Evolutionary conservation across 2,113 vertebrate genomes (phyloP).

Genomic region (Embiotoca jacksoni): DNA sequence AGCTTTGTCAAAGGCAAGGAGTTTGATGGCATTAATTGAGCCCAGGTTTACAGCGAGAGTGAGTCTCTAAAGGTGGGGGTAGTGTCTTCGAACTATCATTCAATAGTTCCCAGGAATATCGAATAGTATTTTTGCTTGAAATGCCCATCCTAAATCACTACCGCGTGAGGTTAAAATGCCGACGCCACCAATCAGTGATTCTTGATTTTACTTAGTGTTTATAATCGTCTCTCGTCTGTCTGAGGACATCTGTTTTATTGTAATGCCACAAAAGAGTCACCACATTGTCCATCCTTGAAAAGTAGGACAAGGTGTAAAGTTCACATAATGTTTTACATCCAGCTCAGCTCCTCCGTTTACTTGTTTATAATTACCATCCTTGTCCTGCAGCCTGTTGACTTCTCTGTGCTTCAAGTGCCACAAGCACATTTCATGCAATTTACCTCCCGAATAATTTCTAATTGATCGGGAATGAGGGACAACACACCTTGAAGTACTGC

Average conservation of each 20-base stretch:
- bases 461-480: slow-evolving; percentile 87
- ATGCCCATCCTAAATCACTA: background rate
- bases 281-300: slow-evolving; percentile 66
- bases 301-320: slow-evolving; percentile 79
- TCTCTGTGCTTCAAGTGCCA: slow-evolving; percentile 39
- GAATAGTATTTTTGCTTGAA: too few species aligned
- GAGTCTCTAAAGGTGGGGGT: too few species aligned
- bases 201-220: slow-evolving; percentile 1
- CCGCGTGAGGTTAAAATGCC: background rate
- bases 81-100: too few species aligned
- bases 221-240: slow-evolving; percentile 16
- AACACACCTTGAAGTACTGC: slow-evolving; percentile 83
- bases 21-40: too few species aligned
- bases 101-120: too few species aligned
- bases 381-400: slow-evolving; percentile 53
- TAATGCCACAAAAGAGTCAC: background rate
- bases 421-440: slow-evolving; percentile 77
- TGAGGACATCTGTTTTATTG: slow-evolving; percentile 8
- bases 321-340: slow-evolving; percentile 68
- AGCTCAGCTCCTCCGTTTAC: slow-evolving; percentile 64
- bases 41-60: too few species aligned
- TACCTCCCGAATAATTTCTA: slow-evolving; percentile 88
- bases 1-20: too few species aligned
- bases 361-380: slow-evolving; percentile 58
- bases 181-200: background rate